Base-by-base conservation (phyloP, 2,888 invertebrate species). In the Erebia epiphron region DNA sequence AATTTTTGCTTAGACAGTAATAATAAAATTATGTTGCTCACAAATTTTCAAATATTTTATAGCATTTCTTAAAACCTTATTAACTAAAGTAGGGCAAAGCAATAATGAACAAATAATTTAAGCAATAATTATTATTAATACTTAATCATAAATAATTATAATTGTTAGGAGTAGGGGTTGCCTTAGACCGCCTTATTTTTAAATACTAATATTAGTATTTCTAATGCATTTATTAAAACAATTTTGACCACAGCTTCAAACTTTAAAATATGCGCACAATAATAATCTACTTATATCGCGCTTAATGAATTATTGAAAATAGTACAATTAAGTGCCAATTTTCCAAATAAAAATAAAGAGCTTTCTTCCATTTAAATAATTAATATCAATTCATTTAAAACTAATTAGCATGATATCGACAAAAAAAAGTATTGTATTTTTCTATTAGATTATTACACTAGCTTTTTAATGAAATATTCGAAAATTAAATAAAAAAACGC, bases 391-490 rank as follows among this genome's bases (percentile, higher is more conserved):
- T 8, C 49, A 49, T 46, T 46, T 13, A 18, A 18, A 21, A 21
- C 21, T 13, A 21, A 13, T 46, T 21, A 8, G 14, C 13, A 57
- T 57, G 14, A 14, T 57, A 57, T 21, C 5, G 43, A 2, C 43
- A 43, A 11, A 11, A 11, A 43, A 43, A 11, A 11, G 1, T 43
- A 10, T 43, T 43, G 43, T 43, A 43, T n/a, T 43, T 43, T 43
- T 43, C 2, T 43, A 11, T 43, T 43, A 43, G 11, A 43, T 11
- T 35, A 35, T 7, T 35, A 35, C 35, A 35, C 35, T 35, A 35
- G 35, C 35, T 79, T 79, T 78, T 76, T 73, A 77, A 77, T 65
- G 79, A 78, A 74, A 72, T 26, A 70, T 68, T 72, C 72, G 73
- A 76, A 70, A 75, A 35, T 26, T 35, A 35, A 70, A 75, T 77